Evolutionary conservation across 2,797 vertebrate genomes (phyloP).

Genomic region (Heteromormyrus szaboi): DNA sequence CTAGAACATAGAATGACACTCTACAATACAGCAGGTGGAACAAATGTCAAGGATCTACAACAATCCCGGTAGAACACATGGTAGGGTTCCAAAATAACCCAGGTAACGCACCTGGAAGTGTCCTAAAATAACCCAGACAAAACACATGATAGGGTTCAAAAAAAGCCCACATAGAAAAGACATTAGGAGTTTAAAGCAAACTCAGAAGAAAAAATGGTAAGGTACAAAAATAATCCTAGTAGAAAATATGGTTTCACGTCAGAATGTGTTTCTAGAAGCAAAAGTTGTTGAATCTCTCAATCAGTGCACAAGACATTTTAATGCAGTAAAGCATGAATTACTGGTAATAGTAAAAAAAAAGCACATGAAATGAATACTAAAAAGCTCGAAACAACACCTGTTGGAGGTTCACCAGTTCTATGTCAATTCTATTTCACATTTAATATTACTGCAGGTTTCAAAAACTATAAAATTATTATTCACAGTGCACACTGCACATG

Average conservation of each 20-base stretch:
- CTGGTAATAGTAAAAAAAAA: conserved; percentile 39
- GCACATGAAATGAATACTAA: conserved; percentile 34
- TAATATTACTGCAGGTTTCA: neutral
- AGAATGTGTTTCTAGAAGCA: conserved; percentile 33
- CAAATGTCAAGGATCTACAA: neutral
- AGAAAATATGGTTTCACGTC: neutral
- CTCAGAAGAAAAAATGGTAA: neutral
- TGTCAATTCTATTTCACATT: neutral
- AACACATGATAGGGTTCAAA: neutral
- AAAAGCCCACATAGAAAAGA: neutral
- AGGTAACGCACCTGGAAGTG: conserved; percentile 15
- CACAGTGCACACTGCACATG: neutral
- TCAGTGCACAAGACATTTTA: conserved; percentile 18
- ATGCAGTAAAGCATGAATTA: conserved; percentile 34
- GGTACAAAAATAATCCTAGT: conserved; percentile 29
- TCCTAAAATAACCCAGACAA: neutral
- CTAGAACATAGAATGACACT: neutral
- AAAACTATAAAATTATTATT: neutral
- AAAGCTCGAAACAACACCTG: neutral
- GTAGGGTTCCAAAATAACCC: conserved; percentile 21
- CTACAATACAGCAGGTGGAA: neutral
- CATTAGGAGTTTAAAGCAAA: neutral
- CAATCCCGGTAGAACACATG: neutral
- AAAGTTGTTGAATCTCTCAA: conserved; percentile 40
- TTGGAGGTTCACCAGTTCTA: neutral